Percentiles rank a stretch among this genome's conserved stretches.
Conservation (phyloP, 1,140 invertebrate species). For the Heliconius himera region DNA sequence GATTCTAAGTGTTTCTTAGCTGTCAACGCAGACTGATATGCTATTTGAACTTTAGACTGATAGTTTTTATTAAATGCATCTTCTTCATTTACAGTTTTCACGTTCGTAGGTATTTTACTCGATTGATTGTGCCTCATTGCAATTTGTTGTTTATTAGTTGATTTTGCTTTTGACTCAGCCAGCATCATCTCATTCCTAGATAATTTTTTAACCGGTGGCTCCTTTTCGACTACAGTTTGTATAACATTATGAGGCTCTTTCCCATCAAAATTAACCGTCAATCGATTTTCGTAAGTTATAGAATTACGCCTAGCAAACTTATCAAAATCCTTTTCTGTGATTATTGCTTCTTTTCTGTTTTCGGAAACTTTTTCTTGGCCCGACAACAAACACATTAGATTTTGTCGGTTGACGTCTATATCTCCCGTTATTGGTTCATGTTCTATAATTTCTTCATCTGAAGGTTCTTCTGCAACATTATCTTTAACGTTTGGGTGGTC, state of each 20-base stretch:
- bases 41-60: conserved; percentile 73
- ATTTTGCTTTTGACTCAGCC: conserved; percentile 58
- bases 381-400: conserved; percentile 38
- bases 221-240: conserved; percentile 65
- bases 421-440: conserved; percentile 72
- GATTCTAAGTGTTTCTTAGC: conserved; percentile 66
- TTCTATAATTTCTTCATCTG: conserved; percentile 72
- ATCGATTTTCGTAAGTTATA: conserved; percentile 67
- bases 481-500: conserved; percentile 50
- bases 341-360: conserved; percentile 61
- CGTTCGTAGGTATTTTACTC: conserved; percentile 49
- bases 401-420: conserved; percentile 53
- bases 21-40: conserved; percentile 68
- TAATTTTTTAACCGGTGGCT: conserved; percentile 54
- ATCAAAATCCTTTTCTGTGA: conserved; percentile 78
- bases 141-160: conserved; percentile 51
- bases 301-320: conserved; percentile 78
- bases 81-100: conserved; percentile 47
- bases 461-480: conserved; percentile 51
- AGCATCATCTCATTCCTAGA: conserved; percentile 60
- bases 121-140: conserved; percentile 44
- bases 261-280: conserved; percentile 68
- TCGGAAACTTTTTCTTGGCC: conserved; percentile 47
- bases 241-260: conserved; percentile 66
- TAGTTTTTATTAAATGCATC: conserved; percentile 62